Evolutionary conservation across 1,140 invertebrate genomes (phyloP), one percentile per base, ranked within the genome.

Genomic region (Drosophila bipectinata): DNA sequence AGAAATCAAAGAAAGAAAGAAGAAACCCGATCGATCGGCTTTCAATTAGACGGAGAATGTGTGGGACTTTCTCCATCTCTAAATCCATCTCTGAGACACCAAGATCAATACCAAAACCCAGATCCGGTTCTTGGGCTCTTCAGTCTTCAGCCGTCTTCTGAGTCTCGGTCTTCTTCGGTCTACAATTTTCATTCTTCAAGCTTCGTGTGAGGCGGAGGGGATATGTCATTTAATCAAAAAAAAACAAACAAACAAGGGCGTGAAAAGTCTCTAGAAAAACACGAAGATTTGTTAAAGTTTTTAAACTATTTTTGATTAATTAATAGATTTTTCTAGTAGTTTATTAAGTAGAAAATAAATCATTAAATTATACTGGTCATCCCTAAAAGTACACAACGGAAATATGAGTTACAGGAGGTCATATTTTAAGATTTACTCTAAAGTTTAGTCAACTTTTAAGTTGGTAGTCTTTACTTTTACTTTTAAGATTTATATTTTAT

Each of bases 1-100:
- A 8, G 7, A 10, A 44, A 44, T n/a, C 3, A 18, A 18, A 18
- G n/a, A 41, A 8, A 51, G n/a, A 58, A 34, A 60, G 45, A 58
- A 21, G 72, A 69, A 79, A 82, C 80, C 75, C 64, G 67, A 79
- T 76, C 26, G 67, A 69, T 61, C 34, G 44, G 58, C 63, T 44
- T 44, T 67, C 47, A 64, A 67, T 67, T 67, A 67, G 32, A 10
- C 30, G n/a, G 32, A 45, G 51, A 14, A 18, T 45, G 72, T 75
- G 71, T 72, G 72, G 71, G 72, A 75, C 78, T 63, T 60, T 63
- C 41, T 44, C 41, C 41, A 15, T 18, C 41, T 44, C 15, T 8
- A 9, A 44, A 14, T 44, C n/a, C 41, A 44, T 14, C 39, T 14
- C 39, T 3, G 14, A 41, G 32, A 32, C 32, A n/a, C 47, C 53